These are phyloP conservation scores for Galerucella pusilla DNA, from an alignment of 2,888 invertebrate species.

Conservation along the genomic window DNA sequence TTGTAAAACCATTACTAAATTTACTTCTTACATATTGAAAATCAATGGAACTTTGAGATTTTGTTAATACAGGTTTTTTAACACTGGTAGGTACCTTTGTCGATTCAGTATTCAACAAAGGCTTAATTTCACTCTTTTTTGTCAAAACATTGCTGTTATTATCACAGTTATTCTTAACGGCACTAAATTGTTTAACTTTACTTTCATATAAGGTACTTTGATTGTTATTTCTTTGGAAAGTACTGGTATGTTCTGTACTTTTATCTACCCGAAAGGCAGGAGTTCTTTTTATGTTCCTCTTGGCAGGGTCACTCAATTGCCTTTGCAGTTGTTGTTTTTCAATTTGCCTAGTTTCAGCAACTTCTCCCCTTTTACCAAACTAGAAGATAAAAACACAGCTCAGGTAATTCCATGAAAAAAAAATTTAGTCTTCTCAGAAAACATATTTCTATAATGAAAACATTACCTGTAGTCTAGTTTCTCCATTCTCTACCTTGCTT, in stretches of 20 bases:
- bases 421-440: neutral
- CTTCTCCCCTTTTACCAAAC: slow-evolving; percentile 3
- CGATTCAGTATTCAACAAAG: slow-evolving; percentile 24
- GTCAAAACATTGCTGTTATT: slow-evolving; percentile 41
- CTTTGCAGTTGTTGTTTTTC: slow-evolving; percentile 51
- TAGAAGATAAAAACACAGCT: slow-evolving; percentile 13
- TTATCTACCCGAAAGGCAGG: slow-evolving; percentile 70
- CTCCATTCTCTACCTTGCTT: neutral
- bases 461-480: slow-evolving; percentile 7
- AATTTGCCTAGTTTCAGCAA: slow-evolving; percentile 11
- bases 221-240: slow-evolving; percentile 50
- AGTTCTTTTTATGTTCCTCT: slow-evolving; percentile 68
- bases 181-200: slow-evolving; percentile 56
- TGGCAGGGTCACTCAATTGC: slow-evolving; percentile 64
- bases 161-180: slow-evolving; percentile 57
- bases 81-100: slow-evolving; percentile 27
- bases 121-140: slow-evolving; percentile 35
- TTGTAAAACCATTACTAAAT: slow-evolving; percentile 47
- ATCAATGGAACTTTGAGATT: slow-evolving; percentile 57
- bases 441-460: neutral
- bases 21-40: slow-evolving; percentile 57
- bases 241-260: slow-evolving; percentile 49
- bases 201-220: slow-evolving; percentile 53
- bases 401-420: slow-evolving; percentile 5
- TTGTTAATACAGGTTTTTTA: slow-evolving; percentile 49